These are phyloP conservation scores for Cephalophus harveyi DNA, from an alignment of 2,113 vertebrate species.

Conservation along the genomic window DNA sequence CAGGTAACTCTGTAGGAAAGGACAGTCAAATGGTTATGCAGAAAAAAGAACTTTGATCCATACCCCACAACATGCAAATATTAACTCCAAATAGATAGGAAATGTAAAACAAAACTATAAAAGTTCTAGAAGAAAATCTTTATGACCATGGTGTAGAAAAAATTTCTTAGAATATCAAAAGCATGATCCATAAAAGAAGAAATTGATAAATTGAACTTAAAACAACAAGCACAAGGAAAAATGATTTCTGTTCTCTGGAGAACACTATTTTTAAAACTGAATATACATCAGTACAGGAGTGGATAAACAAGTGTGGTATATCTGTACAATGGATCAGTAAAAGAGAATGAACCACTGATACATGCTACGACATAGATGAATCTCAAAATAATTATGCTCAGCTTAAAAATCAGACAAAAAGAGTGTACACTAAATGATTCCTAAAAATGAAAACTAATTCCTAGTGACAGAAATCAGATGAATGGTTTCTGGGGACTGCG, in stretches of 20 bases:
- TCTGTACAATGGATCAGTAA: not conserved
- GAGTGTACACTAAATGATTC: not conserved
- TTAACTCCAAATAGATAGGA: not conserved
- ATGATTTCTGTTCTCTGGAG: not conserved
- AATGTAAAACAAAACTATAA: not conserved
- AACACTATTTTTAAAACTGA: not conserved
- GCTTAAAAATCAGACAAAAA: not conserved
- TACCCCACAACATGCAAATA: not conserved
- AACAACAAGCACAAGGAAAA: not conserved
- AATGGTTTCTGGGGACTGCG: not conserved
- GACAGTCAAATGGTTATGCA: not conserved
- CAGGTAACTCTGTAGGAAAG: not conserved
- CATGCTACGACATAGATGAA: not conserved
- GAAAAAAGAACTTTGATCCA: not conserved
- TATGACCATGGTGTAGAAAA: not conserved
- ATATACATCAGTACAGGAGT: not conserved
- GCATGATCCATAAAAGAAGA: not conserved
- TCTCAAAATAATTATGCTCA: not conserved
- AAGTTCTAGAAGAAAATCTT: constrained; percentile 6
- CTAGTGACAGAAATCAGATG: not conserved
- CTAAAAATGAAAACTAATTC: not conserved
- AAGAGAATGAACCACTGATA: not conserved
- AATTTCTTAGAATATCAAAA: not conserved
- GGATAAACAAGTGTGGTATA: not conserved
- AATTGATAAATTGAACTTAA: not conserved